These are phyloP conservation scores for Peromyscus melanophrys DNA, from an alignment of 2,797 vertebrate species.

Conservation along the genomic window DNA sequence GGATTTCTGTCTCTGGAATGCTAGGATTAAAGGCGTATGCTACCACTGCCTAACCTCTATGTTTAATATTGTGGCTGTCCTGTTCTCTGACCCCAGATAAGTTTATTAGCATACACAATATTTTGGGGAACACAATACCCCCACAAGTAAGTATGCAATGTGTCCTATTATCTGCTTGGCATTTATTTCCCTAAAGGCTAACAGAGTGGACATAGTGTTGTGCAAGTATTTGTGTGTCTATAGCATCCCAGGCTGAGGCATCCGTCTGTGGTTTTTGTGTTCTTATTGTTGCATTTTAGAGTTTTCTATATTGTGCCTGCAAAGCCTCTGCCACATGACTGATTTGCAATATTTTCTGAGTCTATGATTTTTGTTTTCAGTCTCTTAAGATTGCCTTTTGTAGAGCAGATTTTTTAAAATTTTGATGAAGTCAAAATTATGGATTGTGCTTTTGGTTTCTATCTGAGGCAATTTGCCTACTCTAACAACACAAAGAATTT, in stretches of 20 bases:
- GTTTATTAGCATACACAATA: no score
- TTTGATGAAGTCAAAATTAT: slow-evolving; percentile 61
- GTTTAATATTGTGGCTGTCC: no score
- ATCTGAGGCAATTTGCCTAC: slow-evolving; percentile 52
- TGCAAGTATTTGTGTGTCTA: background rate
- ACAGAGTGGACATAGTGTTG: background rate
- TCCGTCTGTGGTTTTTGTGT: slow-evolving; percentile 34
- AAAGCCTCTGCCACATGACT: slow-evolving; percentile 67
- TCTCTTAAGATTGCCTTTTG: slow-evolving; percentile 49
- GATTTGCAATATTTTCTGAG: slow-evolving; percentile 66
- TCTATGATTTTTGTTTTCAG: slow-evolving; percentile 55
- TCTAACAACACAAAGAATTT: slow-evolving; percentile 45
- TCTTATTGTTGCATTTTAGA: slow-evolving; percentile 10
- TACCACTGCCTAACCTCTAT: no score
- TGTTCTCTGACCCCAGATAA: no score
- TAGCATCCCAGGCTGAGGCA: slow-evolving; percentile 13
- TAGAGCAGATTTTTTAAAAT: slow-evolving; percentile 56
- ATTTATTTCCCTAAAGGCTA: background rate
- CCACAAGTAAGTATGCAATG: background rate
- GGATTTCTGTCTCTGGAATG: no score
- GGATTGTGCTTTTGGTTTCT: slow-evolving; percentile 65
- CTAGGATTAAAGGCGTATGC: no score
- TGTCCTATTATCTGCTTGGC: background rate
- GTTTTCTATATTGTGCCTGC: slow-evolving; percentile 13
- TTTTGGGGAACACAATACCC: no score